phyloP scores from a whole-genome alignment of 2,888 invertebrate species.

The Furcula furcula region DNA sequence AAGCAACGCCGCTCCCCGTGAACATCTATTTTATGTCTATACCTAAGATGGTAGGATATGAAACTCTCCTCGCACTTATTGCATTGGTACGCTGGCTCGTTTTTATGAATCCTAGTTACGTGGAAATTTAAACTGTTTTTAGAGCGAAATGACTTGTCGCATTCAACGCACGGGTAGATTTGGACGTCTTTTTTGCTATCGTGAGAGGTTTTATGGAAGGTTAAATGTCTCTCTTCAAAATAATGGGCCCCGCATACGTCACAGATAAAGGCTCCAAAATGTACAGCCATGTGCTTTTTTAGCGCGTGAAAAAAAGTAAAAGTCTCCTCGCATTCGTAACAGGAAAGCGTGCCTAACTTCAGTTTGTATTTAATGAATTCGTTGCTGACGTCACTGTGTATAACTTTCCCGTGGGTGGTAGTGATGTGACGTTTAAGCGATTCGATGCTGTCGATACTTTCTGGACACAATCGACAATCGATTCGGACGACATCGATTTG shows the following conservation, averaged over 20 bases:
- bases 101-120: conserved; percentile 33
- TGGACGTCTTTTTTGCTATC: conserved; percentile 8
- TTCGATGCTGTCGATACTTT: conserved; percentile 44
- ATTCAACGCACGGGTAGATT: conserved; percentile 53
- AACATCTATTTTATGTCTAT: conserved; percentile 40
- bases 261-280: conserved; percentile 48
- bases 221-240: conserved; percentile 50
- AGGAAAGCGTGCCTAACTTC: conserved; percentile 40
- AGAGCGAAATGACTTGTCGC: conserved; percentile 43
- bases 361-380: conserved; percentile 59
- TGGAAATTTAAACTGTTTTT: conserved; percentile 39
- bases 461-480: conserved; percentile 49
- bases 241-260: conserved; percentile 54
- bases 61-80: conserved; percentile 40
- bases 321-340: conserved; percentile 41
- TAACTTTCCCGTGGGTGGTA: conserved; percentile 34
- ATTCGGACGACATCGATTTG: conserved; percentile 53
- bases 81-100: conserved; percentile 38
- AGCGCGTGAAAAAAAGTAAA: conserved; percentile 46
- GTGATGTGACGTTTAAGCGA: conserved; percentile 49
- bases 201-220: conserved; percentile 36
- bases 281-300: conserved; percentile 45
- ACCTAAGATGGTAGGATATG: conserved; percentile 30
- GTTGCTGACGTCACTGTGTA: conserved; percentile 29
- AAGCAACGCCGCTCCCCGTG: conserved; percentile 42